These are phyloP conservation scores for Athetis lepigone DNA, from an alignment of 2,888 invertebrate genomes.

Conservation along the genomic window DNA sequence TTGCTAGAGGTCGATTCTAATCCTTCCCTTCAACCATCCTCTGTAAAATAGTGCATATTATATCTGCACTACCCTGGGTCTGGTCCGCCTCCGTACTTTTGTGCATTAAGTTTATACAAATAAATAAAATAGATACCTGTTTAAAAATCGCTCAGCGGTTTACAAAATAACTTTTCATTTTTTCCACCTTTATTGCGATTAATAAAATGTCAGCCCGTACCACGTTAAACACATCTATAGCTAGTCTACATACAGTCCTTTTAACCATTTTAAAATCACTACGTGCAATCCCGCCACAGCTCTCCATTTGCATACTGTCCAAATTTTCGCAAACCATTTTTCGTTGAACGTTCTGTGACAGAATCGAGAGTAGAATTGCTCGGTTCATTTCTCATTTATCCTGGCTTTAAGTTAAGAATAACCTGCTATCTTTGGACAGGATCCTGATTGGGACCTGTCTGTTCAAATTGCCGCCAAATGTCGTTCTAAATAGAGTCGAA, in stretches of 20 bases:
- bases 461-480: conserved; percentile 52
- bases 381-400: conserved; percentile 50
- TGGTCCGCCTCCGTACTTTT: too few species aligned
- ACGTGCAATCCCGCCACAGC: conserved; percentile 19
- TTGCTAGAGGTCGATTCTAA: not conserved
- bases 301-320: conserved; percentile 44
- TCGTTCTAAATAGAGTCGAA: conserved; percentile 51
- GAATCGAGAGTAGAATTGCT: conserved; percentile 35
- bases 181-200: conserved; percentile 8
- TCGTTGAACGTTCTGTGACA: conserved; percentile 31
- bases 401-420: conserved; percentile 59
- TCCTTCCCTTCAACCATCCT: too few species aligned
- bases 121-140: too few species aligned
- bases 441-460: conserved; percentile 58
- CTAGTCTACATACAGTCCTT: not conserved
- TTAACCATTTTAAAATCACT: conserved; percentile 38
- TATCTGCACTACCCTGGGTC: too few species aligned
- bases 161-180: not conserved
- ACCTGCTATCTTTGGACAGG: conserved; percentile 50
- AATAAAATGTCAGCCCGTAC: conserved; percentile 4
- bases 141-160: too few species aligned
- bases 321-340: conserved; percentile 43
- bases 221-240: not conserved
- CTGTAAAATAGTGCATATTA: too few species aligned
- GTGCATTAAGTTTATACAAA: too few species aligned